Conservation (phyloP, 2,888 invertebrate genomes). For the Polia nebulosa region DNA sequence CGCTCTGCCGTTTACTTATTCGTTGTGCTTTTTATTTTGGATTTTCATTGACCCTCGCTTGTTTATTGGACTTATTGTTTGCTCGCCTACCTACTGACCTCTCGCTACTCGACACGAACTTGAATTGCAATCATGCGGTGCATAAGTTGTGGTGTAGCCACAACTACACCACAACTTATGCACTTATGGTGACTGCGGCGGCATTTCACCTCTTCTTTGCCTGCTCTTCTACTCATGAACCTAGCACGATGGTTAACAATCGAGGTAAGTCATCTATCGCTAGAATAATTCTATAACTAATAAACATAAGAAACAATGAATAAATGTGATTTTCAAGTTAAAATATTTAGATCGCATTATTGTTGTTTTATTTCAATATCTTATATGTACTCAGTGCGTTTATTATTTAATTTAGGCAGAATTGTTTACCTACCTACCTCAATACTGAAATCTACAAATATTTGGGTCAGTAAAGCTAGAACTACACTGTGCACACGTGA, state of each 20-base stretch:
- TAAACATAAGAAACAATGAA: too few species aligned
- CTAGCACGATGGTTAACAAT: slow-evolving; percentile 8
- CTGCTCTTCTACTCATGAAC: slow-evolving; percentile 1
- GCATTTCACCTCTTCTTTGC: slow-evolving; percentile 5
- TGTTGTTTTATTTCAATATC: too few species aligned
- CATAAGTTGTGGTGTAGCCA: slow-evolving; percentile 7
- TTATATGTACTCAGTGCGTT: too few species aligned
- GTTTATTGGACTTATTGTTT: slow-evolving; percentile 1
- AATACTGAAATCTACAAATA: too few species aligned
- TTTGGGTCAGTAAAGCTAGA: too few species aligned
- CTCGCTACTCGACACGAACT: background rate
- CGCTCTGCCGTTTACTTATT: background rate
- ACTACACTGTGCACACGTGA: too few species aligned
- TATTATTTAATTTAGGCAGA: too few species aligned
- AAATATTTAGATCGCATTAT: too few species aligned
- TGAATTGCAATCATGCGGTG: slow-evolving; percentile 2
- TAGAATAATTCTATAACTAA: background rate
- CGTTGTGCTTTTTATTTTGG: background rate
- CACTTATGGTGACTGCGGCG: slow-evolving; percentile 5
- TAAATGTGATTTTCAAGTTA: too few species aligned
- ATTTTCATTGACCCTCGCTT: slow-evolving; percentile 4
- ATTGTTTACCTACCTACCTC: too few species aligned
- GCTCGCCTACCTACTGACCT: background rate
- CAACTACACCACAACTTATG: too few species aligned
- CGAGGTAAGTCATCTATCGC: background rate